phyloP scores from a whole-genome alignment of 37 sponge, comb jelly and placozoan genomes.

The Aplysina aerophoba region DNA sequence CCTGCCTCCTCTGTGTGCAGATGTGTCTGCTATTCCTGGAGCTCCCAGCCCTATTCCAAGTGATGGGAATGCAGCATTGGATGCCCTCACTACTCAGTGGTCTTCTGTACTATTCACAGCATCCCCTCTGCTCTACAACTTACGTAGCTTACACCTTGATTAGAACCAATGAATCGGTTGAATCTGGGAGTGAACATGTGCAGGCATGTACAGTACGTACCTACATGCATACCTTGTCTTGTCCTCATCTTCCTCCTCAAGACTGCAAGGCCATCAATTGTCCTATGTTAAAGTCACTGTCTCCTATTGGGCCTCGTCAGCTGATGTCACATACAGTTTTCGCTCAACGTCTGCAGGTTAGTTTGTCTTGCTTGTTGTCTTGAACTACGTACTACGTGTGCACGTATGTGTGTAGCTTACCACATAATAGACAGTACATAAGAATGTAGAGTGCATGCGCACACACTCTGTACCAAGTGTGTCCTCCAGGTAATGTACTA shows the following conservation, averaged over 20 bases:
- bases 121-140: background rate
- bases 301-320: background rate
- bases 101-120: background rate
- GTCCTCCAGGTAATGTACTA: too few relatives aligned
- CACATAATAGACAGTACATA: too few relatives aligned
- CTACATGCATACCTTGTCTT: background rate
- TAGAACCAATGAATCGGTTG: background rate
- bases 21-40: background rate
- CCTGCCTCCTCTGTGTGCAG: background rate
- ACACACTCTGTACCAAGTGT: too few relatives aligned
- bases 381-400: background rate
- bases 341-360: conserved; percentile 3
- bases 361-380: background rate
- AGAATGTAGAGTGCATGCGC: too few relatives aligned
- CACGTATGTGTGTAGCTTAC: too few relatives aligned
- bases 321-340: background rate
- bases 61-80: background rate
- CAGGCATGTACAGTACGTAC: too few relatives aligned
- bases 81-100: background rate
- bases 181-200: too few relatives aligned
- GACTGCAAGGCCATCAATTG: background rate
- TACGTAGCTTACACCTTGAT: background rate
- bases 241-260: background rate
- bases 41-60: background rate
- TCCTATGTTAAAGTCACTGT: background rate